Base-by-base conservation (phyloP, 1,140 invertebrate species). In the Antheraea pernyi region DNA sequence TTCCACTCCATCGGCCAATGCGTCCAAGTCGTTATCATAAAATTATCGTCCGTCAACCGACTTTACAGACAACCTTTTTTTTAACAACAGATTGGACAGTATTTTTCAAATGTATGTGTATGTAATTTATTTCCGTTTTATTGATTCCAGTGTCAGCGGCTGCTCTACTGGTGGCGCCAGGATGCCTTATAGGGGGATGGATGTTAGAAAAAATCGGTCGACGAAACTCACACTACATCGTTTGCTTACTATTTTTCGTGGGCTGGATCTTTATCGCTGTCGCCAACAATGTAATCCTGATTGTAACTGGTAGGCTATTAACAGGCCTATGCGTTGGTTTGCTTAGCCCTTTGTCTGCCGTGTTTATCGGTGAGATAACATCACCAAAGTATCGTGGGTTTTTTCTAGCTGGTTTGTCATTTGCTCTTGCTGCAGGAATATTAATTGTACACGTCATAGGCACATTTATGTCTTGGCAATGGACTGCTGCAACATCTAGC, bases 191-290 rank as follows among this genome's bases (percentile, higher is more conserved):
- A 13, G 91, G 93, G 7, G 93, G 95, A 6, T 90, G 93, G 74
- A 76, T 94, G 59, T 95, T 96, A 84, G 95, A 97, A 72, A 94
- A 93, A 71, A 91, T 95, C 63, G 97, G 96, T 7, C 88, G 96
- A 67, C 94, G 94, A 78, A 88, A 80, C 10, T 94, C 95, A 0
- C 92, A 96, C 63, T 84, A 94, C 30, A 79, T 95, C 10, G 84
- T 94, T 16, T 93, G 93, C 19, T 81, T 94, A 0, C 94, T 95
- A 0, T 95, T 94, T 64, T 77, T 95, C 0, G 65, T 94, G n/a
- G 96, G 96, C 11, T 97, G 96, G 95, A 74, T 95, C 3, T 73
- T 94, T 8, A 94, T 97, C 11, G 89, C 93, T 22, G 86, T 93
- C 58, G 89, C 94, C 3, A 75, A 87, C 3, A 90, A 90, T 70